Evolutionary conservation across 2,113 vertebrate species (phyloP).

Genomic region (Corynorhinus townsendii): DNA sequence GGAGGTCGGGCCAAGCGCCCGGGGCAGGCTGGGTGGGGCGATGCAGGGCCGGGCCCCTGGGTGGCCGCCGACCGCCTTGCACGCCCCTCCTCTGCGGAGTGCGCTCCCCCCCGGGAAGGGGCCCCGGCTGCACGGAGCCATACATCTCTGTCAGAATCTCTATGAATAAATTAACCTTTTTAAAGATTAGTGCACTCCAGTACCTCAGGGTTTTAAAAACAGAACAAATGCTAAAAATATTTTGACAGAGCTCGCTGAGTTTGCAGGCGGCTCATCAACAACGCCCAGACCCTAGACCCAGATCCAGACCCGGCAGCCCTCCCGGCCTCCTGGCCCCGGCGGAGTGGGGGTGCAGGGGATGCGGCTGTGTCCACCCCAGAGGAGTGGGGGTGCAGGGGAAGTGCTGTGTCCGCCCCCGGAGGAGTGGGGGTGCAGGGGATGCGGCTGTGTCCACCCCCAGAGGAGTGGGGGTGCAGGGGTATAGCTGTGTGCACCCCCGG

Average conservation of each 20-base stretch:
- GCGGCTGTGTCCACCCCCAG: too few species aligned
- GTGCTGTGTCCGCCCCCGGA: accelerated
- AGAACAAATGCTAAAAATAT: conserved; percentile 89
- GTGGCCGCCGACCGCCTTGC: accelerated
- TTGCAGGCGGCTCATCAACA: conserved; percentile 67
- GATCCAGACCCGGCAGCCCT: neutral
- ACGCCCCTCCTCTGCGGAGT: conserved; percentile 71
- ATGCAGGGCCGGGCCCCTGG: neutral
- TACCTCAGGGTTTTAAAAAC: conserved; percentile 95
- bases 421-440: neutral
- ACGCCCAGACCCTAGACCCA: neutral
- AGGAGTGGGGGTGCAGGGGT: too few species aligned
- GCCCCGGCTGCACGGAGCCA: conserved; percentile 88
- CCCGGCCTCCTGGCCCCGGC: neutral
- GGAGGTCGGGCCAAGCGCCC: accelerated
- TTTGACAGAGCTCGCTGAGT: conserved; percentile 85
- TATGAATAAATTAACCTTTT: conserved; percentile 99
- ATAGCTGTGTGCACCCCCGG: too few species aligned
- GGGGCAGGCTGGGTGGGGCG: neutral
- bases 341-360: neutral
- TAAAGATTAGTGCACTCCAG: conserved; percentile 99
- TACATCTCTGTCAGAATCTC: conserved; percentile 99
- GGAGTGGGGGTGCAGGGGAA: too few species aligned
- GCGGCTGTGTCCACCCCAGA: too few species aligned
- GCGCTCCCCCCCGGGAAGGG: conserved; percentile 89